Evolutionary conservation across 2,888 invertebrate species (phyloP), one percentile per base, ranked within the genome.

Genomic region (Heliconius ethilla): DNA sequence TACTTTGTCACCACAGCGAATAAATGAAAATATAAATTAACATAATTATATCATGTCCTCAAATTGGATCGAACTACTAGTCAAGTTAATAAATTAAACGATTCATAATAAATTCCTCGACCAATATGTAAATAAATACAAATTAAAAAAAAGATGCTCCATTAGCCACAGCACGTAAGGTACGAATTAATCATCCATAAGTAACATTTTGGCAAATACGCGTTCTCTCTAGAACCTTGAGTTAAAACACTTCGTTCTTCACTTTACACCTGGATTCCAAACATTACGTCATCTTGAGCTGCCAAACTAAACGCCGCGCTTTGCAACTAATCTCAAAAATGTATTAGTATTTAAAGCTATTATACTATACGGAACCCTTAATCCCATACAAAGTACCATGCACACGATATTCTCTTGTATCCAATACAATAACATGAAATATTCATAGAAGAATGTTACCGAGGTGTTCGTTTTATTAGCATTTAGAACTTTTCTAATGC

Each of bases 371-470:
- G 45, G 74, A 79, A 79, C 79, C 69, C 63, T 63, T 45, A 37
- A 37, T 66, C 18, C 55, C 74, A 40, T 77, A 51, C 33, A 63
- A 73, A 67, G 74, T 59, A 22, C 29, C 29, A 66, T 37, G 45
- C 25, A 29, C 67, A 65, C 78, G 73, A 75, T 77, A 75, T 80
- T 78, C 70, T 65, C 80, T 82, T 79, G 79, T 75, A 81, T 79
- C 81, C 79, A 80, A 80, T 81, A 79, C 75, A 80, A 81, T 72
- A 77, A 79, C 82, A 81, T 83, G 82, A 82, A 83, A 82, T 77
- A 82, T 83, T 82, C 81, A 83, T 82, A 76, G 70, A 76, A 77
- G 80, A 75, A 78, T 78, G 78, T 80, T 80, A 65, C 72, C 75
- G 75, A 76, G 77, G 75, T 74, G 80, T 78, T 75, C 79, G 66